A percentile compares a stretch with the other conserved stretches of the same genome.
phyloP scores from a whole-genome alignment of 2,797 vertebrate species.

The Lepilemur ruficaudatus region DNA sequence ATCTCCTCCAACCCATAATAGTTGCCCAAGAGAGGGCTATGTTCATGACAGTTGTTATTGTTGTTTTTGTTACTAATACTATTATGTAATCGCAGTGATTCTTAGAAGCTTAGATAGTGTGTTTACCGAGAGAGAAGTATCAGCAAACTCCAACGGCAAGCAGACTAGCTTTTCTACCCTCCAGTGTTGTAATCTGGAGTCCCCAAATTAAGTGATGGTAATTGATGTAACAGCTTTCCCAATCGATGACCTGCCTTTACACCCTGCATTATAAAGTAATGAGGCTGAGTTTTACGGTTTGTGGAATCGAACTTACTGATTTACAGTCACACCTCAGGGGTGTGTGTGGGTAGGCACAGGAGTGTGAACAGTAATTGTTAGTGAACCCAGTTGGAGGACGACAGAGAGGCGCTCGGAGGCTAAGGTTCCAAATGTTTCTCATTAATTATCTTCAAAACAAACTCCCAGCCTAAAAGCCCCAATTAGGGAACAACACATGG shows the following conservation, averaged over 20 bases:
- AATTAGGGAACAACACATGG: slow-evolving; percentile 57
- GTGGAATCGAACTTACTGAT: neutral
- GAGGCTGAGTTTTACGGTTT: neutral
- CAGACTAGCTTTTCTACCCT: slow-evolving; percentile 12
- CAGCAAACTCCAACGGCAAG: neutral
- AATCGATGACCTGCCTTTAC: neutral
- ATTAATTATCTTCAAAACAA: slow-evolving; percentile 74
- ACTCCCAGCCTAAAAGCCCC: slow-evolving; percentile 39
- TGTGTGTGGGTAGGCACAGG: neutral
- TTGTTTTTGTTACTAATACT: slow-evolving; percentile 45
- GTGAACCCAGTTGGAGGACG: slow-evolving; percentile 47
- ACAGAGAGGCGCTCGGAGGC: slow-evolving; percentile 9
- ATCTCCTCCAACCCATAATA: neutral
- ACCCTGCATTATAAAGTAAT: neutral
- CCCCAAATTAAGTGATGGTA: slow-evolving; percentile 7
- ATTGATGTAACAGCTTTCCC: neutral
- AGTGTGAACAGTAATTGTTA: slow-evolving; percentile 17
- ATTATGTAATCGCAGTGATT: slow-evolving; percentile 2
- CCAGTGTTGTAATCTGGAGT: slow-evolving; percentile 3
- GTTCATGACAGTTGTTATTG: neutral
- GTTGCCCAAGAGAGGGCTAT: neutral
- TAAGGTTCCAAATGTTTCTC: slow-evolving; percentile 64
- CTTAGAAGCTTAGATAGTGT: slow-evolving; percentile 32
- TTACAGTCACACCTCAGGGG: neutral
- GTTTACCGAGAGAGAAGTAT: slow-evolving; percentile 46